These are phyloP conservation scores for Drosophila siamana DNA, from an alignment of 2,888 invertebrate species.

Conservation along the genomic window DNA sequence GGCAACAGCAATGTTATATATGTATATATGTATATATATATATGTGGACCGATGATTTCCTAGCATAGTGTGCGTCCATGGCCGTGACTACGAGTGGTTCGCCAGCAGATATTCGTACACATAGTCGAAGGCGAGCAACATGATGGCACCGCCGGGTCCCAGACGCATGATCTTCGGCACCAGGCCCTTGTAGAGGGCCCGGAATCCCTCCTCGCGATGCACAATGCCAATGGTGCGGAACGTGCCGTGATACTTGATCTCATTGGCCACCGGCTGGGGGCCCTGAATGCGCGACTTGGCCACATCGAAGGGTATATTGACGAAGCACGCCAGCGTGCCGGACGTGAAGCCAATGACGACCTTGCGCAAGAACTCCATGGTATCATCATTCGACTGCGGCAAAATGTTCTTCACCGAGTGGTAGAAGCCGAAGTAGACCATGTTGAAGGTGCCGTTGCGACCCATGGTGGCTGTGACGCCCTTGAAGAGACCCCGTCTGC, in stretches of 20 bases:
- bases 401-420: constrained; percentile 93
- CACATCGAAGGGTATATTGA: constrained; percentile 98
- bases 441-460: constrained; percentile 96
- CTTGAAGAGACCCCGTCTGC: constrained; percentile 92
- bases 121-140: constrained; percentile 96
- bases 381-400: constrained; percentile 89
- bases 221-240: constrained; percentile 90
- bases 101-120: constrained; percentile 89
- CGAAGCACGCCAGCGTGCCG: constrained; percentile 93
- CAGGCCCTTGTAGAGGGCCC: constrained; percentile 96
- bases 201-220: constrained; percentile 94
- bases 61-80: neutral
- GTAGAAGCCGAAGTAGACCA: constrained; percentile 97
- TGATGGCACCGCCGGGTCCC: constrained; percentile 97
- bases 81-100: constrained; percentile 35
- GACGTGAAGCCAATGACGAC: constrained; percentile 94
- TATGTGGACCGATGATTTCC: constrained; percentile 4
- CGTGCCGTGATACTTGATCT: constrained; percentile 92
- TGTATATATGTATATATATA: too few species aligned
- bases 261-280: constrained; percentile 91
- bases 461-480: constrained; percentile 95
- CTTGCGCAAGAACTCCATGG: constrained; percentile 90
- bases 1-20: neutral
- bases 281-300: constrained; percentile 98
- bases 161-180: constrained; percentile 95